These are phyloP conservation scores for Hylomyscus alleni DNA, from an alignment of 2,797 vertebrate species.

Conservation along the genomic window DNA sequence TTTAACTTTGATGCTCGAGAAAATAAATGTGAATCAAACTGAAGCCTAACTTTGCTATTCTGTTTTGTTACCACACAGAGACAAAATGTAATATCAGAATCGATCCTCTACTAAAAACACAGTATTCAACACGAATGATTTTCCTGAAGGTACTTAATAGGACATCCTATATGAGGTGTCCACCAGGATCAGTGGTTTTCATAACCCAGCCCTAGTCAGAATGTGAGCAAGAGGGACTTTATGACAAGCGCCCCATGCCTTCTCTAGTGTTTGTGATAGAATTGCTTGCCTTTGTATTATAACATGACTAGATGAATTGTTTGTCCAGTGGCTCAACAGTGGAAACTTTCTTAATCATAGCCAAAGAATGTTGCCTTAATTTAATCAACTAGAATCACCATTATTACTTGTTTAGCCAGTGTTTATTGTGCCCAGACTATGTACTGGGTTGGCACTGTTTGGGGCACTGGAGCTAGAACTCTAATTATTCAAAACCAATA, in stretches of 20 bases:
- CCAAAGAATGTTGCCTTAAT: background rate
- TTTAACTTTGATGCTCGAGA: background rate
- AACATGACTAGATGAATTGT: background rate
- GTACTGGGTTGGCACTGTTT: background rate
- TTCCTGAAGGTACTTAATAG: background rate
- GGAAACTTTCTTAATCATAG: background rate
- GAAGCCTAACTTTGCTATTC: conserved; percentile 31
- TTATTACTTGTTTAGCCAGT: background rate
- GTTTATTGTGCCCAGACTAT: background rate
- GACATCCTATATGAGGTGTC: background rate
- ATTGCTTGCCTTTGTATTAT: background rate
- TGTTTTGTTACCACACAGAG: background rate
- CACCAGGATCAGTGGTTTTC: background rate
- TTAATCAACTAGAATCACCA: background rate
- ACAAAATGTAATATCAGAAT: background rate
- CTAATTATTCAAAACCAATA: background rate
- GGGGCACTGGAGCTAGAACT: background rate
- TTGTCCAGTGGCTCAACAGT: background rate
- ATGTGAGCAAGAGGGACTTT: background rate
- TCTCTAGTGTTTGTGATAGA: background rate
- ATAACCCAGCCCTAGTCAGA: background rate
- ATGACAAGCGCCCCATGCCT: too few species aligned
- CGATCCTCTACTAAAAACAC: background rate
- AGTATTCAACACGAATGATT: background rate
- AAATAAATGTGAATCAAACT: background rate